Base-by-base conservation (phyloP, 2,888 invertebrate genomes). In the Gastrophysa polygoni region DNA sequence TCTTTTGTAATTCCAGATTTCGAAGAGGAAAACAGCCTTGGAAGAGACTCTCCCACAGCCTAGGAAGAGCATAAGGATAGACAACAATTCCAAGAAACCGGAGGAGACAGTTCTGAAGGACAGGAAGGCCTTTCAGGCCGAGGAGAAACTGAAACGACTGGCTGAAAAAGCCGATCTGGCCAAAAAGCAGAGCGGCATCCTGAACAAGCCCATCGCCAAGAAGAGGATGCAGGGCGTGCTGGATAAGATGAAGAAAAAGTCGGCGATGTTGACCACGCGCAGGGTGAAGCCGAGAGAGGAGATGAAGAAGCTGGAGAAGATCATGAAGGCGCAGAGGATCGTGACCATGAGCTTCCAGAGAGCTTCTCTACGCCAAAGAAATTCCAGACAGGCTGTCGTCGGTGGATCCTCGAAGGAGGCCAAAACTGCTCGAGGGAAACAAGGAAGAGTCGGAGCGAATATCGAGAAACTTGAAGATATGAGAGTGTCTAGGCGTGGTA, bases 201-300 rank as follows among this genome's bases (percentile, higher is more conserved):
- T 73, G 78, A 82, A 59, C 79, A 82, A 72, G 77, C 81, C 55
- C 76, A 78, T 77, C 74, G 80, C 10, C 75, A 82, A 69, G 79
- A 82, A 73, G 77, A 83, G 73, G 77, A 79, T 71, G 16, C 71
- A 69, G 56, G 43, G 64, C 46, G 68, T 70, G 43, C 52, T 73
- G 55, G 64, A 67, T 10, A 63, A 56, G 21, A 59, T 65, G 32
- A 61, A 61, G 29, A 54, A 20, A 50, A 51, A 61, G 34, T 48
- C 43, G 11, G 46, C 52, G 3, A 11, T 61, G 20, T 44, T 51
- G 11, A 61, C 48, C 48, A 34, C 51, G 6, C 29, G 28, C 32
- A 14, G 20, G 24, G 49, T 55, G 17, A 54, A 59, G 50, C 24
- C 24, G 11, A 32, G 56, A 47, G 44, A 56, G 2, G 21, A 38